Percentiles rank a stretch among this genome's conserved stretches.
These are phyloP conservation scores for Zootoca vivipara DNA, from an alignment of 2,113 vertebrate genomes.

Conservation along the genomic window DNA sequence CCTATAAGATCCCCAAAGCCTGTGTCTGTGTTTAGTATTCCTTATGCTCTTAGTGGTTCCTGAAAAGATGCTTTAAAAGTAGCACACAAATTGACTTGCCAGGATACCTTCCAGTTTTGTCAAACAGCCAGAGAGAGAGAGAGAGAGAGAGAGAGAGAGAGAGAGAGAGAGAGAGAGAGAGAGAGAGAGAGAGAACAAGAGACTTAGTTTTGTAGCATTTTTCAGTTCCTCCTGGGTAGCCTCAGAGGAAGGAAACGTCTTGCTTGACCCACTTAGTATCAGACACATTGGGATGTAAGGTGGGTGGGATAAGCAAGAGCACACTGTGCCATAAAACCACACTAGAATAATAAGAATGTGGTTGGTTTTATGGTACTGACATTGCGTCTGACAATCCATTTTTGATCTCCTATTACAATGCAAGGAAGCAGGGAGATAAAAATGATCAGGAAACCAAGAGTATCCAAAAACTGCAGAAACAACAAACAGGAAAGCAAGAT, in stretches of 20 bases:
- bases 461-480: neutral
- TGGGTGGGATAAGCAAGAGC: neutral
- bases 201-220: neutral
- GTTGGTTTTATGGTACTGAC: conserved; percentile 46
- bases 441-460: conserved; percentile 22
- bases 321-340: neutral
- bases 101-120: neutral
- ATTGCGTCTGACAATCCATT: conserved; percentile 16
- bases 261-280: conserved; percentile 3
- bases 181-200: neutral
- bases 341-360: conserved; percentile 23
- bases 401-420: neutral
- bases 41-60: conserved; percentile 16
- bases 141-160: conserved; percentile 5
- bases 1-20: neutral
- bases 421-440: neutral
- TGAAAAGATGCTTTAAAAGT: conserved; percentile 16
- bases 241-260: neutral
- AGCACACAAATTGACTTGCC: conserved; percentile 18
- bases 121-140: conserved; percentile 10
- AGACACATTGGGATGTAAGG: neutral
- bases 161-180: neutral
- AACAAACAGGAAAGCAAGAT: neutral
- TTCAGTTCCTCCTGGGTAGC: neutral
- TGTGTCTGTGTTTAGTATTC: conserved; percentile 20